These are phyloP conservation scores for Polyploca ridens DNA, from an alignment of 2,888 invertebrate genomes.

Conservation along the genomic window DNA sequence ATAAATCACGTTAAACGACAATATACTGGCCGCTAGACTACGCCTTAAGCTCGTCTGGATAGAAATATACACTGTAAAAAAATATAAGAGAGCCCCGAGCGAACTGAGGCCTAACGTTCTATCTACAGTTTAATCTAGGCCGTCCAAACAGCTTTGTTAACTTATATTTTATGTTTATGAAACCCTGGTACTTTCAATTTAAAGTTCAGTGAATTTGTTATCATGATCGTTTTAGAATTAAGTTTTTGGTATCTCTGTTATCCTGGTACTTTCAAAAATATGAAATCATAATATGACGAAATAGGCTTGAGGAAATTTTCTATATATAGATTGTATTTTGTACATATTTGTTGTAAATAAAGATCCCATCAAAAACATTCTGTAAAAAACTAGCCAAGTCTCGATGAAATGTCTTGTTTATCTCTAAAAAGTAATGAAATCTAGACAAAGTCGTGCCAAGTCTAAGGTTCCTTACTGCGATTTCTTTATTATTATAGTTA, in stretches of 20 bases:
- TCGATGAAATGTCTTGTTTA: too few species aligned
- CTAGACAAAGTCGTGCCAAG: too few species aligned
- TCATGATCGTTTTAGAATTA: neutral
- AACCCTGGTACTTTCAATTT: neutral
- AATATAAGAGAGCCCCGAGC: constrained; percentile 2
- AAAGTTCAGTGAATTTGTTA: neutral
- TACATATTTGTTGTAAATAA: too few species aligned
- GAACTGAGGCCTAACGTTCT: neutral
- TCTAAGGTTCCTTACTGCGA: too few species aligned
- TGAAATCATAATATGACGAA: too few species aligned
- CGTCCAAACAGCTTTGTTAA: neutral
- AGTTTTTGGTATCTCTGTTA: neutral
- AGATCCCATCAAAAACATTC: too few species aligned
- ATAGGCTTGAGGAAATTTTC: too few species aligned
- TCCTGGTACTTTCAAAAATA: neutral
- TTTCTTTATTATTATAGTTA: too few species aligned
- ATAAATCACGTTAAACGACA: constrained; percentile 52
- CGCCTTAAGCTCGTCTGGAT: constrained; percentile 29
- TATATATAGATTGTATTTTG: too few species aligned
- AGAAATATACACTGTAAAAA: constrained; percentile 22
- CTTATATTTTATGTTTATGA: neutral
- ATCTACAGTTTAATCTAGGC: neutral
- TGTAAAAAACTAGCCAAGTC: too few species aligned
- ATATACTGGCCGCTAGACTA: constrained; percentile 39
- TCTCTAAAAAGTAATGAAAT: too few species aligned